Percentiles rank a stretch among this genome's conserved stretches.
Conservation (phyloP, 1,140 invertebrate genomes). For the Lucilia cuprina region DNA sequence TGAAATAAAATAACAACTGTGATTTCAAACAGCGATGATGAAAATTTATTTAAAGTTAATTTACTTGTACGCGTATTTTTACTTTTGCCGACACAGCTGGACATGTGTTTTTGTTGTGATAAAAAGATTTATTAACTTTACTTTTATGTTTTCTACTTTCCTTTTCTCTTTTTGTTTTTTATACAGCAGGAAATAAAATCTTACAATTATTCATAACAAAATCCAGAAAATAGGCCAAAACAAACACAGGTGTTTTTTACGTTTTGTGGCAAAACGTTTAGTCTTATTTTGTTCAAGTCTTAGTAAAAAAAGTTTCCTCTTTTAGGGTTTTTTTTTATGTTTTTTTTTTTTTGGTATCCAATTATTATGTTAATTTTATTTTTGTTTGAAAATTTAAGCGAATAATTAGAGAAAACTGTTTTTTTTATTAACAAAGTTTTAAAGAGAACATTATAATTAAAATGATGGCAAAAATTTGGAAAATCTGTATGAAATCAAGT, state of each 20-base stretch:
- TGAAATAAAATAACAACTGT: background rate
- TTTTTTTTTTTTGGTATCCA: too few relatives aligned
- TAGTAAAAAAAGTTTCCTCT: background rate
- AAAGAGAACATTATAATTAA: too few relatives aligned
- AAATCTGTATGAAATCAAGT: too few relatives aligned
- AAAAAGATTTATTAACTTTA: background rate
- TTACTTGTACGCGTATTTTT: background rate
- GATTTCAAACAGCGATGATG: background rate
- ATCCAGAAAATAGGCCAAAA: background rate
- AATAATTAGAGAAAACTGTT: too few relatives aligned
- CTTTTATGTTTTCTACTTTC: background rate
- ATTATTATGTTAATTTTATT: too few relatives aligned
- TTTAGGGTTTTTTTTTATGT: too few relatives aligned
- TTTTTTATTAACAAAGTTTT: too few relatives aligned
- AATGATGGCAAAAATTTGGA: too few relatives aligned
- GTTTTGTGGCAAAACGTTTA: background rate
- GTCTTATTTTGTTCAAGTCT: background rate
- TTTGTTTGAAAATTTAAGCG: too few relatives aligned
- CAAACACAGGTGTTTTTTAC: background rate
- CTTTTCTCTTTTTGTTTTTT: too few relatives aligned
- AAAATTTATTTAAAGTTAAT: background rate
- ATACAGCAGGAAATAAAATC: background rate
- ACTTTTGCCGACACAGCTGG: background rate
- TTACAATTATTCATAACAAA: background rate
- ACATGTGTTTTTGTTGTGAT: background rate